Base-by-base conservation (phyloP, 2,113 vertebrate genomes). In the Corythaixoides concolor region DNA sequence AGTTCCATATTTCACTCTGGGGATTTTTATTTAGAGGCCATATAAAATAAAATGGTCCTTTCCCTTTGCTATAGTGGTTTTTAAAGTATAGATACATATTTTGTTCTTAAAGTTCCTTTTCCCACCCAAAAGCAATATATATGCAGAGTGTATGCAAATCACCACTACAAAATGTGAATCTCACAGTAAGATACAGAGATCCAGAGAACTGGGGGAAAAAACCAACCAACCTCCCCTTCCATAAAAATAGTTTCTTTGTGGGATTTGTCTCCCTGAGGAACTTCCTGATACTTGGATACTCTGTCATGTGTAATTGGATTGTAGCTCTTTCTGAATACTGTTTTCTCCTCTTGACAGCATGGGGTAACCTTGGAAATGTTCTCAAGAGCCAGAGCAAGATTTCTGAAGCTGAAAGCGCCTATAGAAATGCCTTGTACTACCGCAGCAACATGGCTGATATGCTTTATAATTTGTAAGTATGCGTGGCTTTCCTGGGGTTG, bases 401-500 rank as follows among this genome's bases (percentile, higher is more conserved):
- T 98, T 97, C 98, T 49, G 99, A 99, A 98, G 99, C 99, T 56
- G 99, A 99, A 97, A 98, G 96, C 95, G 99, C 99, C 53, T 99
- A 99, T 95, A 99, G 99, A 97, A 99, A 99, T 89, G 99, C 99
- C 93, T 98, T 99, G 94, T 99, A 99, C 97, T 99, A 99, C 97
- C 99, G 99, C 89, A 99, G 99, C 98, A 99, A 99, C 98, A 99
- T 99, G 99, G 99, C 99, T 8, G 99, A 99, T 97, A 99, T 99
- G 99, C 99, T 99, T 94, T 99, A 99, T 96, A 99, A 99, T 98
- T 98, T 99, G 99, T 99, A 97, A 99, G 99, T 99, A 98, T 97
- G 75, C 53, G 11, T 88, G 74, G 39, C 66, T 97, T 95, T 95
- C 75, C 83, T 85, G 94, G 56, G 26, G 50, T 93, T 91, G 39